Conservation (phyloP, 2,113 vertebrate species). For the Cryptotis parvus region DNA sequence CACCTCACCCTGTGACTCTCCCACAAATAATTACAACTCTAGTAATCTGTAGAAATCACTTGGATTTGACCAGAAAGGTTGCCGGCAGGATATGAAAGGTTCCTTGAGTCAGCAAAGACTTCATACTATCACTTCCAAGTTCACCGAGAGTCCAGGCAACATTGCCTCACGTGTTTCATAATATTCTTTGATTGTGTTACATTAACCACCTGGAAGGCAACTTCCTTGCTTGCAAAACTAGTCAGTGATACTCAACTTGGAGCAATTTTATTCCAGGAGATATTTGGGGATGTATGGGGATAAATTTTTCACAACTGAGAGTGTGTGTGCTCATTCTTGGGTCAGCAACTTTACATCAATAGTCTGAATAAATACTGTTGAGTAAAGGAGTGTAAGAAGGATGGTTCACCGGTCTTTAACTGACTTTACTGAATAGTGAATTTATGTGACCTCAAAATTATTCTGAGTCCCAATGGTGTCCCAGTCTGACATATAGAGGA, state of each 20-base stretch:
- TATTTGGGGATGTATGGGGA: conserved; percentile 19
- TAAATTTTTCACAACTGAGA: not conserved
- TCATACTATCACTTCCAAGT: not conserved
- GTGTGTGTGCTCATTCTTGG: not conserved
- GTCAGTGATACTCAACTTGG: not conserved
- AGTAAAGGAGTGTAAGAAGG: not conserved
- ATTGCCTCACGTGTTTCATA: not conserved
- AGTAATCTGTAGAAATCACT: not conserved
- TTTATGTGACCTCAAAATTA: not conserved
- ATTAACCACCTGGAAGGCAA: not conserved
- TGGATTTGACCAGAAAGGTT: not conserved
- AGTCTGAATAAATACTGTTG: not conserved
- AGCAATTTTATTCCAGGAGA: not conserved
- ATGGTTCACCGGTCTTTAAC: not conserved
- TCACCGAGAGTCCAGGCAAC: not conserved
- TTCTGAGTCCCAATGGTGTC: not conserved
- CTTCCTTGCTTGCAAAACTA: not conserved
- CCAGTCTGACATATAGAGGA: not conserved
- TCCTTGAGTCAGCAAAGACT: conserved; percentile 16
- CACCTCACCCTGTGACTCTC: too few species aligned
- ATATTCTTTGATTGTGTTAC: conserved; percentile 16
- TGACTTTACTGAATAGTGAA: not conserved
- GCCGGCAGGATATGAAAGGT: not conserved
- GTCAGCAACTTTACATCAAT: not conserved
- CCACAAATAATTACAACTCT: too few species aligned